Percentiles rank a stretch among this genome's conserved stretches.
Conservation (phyloP, 2,113 vertebrate genomes). For the Erpornis zantholeuca region DNA sequence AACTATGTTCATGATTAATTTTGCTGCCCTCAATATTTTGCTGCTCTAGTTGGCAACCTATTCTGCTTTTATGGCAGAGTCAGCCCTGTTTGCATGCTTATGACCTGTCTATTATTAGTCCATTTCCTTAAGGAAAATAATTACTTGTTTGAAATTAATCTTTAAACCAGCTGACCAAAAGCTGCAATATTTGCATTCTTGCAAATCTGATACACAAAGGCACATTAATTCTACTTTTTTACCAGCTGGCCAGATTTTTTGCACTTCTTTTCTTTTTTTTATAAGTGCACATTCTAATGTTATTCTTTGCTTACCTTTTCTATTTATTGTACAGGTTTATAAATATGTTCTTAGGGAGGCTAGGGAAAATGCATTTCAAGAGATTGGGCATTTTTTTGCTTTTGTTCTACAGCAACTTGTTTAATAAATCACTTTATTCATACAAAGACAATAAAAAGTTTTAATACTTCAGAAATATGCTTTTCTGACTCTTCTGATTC, state of each 20-base stretch:
- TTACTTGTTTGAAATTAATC: slow-evolving; percentile 68
- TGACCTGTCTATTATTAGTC: slow-evolving; percentile 49
- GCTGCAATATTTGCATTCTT: slow-evolving; percentile 72
- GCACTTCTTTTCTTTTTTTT: slow-evolving; percentile 46
- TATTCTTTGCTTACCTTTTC: slow-evolving; percentile 56
- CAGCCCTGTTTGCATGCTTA: slow-evolving; percentile 40
- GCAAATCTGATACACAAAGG: slow-evolving; percentile 69
- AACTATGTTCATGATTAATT: slow-evolving; percentile 3
- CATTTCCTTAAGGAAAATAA: slow-evolving; percentile 62
- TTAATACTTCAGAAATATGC: neutral
- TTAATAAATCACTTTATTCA: slow-evolving; percentile 13
- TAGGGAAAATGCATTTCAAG: neutral
- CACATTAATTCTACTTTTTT: slow-evolving; percentile 71
- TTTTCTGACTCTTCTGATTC: neutral
- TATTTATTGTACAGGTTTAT: neutral
- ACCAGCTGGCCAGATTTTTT: slow-evolving; percentile 64
- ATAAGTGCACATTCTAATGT: slow-evolving; percentile 4
- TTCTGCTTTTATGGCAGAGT: slow-evolving; percentile 43
- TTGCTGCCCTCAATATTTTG: slow-evolving; percentile 50
- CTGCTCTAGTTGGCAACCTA: slow-evolving; percentile 35
- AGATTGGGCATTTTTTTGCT: neutral
- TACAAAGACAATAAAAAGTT: neutral
- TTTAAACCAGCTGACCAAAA: slow-evolving; percentile 64
- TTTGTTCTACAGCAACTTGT: neutral
- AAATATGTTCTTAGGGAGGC: neutral